Percentiles rank a stretch among this genome's conserved stretches.
These are phyloP conservation scores for Orius laevigatus DNA, from an alignment of 1,140 invertebrate species.

Conservation along the genomic window DNA sequence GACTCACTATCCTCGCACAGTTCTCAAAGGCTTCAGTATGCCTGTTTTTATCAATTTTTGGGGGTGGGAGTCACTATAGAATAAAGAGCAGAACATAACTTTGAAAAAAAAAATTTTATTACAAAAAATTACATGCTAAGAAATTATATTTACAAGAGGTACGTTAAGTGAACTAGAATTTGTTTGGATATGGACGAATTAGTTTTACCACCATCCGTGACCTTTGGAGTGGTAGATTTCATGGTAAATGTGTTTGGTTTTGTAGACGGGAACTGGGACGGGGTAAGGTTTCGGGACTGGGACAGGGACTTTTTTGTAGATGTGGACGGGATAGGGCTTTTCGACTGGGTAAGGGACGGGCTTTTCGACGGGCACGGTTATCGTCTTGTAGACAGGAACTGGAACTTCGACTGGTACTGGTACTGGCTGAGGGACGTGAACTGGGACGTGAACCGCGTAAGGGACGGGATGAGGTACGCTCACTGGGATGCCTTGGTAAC, in stretches of 20 bases:
- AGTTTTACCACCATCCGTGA: not conserved
- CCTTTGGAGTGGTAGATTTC: slow-evolving; percentile 5
- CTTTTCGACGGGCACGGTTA: slow-evolving; percentile 6
- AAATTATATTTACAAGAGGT: too few species aligned
- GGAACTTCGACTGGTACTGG: not conserved
- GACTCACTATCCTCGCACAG: too few species aligned
- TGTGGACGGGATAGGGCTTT: slow-evolving; percentile 1
- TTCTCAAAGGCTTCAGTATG: too few species aligned
- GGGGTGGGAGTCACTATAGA: too few species aligned
- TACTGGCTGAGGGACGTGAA: not conserved
- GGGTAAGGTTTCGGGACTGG: slow-evolving; percentile 1
- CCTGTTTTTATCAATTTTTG: too few species aligned
- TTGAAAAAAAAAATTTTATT: too few species aligned
- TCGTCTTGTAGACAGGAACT: slow-evolving; percentile 6
- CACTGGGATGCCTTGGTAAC: not conserved
- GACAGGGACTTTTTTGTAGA: not conserved
- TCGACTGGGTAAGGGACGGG: slow-evolving; percentile 5
- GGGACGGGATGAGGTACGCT: slow-evolving; percentile 1
- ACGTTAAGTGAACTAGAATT: too few species aligned
- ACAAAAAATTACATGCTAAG: too few species aligned
- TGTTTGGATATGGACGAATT: too few species aligned
- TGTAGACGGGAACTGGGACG: slow-evolving; percentile 2
- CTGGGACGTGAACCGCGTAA: not conserved
- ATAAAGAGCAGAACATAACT: too few species aligned
- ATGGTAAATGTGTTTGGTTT: slow-evolving; percentile 6